Evolutionary conservation across 2,113 vertebrate genomes (phyloP).

Genomic region (Crotalus tigris): DNA sequence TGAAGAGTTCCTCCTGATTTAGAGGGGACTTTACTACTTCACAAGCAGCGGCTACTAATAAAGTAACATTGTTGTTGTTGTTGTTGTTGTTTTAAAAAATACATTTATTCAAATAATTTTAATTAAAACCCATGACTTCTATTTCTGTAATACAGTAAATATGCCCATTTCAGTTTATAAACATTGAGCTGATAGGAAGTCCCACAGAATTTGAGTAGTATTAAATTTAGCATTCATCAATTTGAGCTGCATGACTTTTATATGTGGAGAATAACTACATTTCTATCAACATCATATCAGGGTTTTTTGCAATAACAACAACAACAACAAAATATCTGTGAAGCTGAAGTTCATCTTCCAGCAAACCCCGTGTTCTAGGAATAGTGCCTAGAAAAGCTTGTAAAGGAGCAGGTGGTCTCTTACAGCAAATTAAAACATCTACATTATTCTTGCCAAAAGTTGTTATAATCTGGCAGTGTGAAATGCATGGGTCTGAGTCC

Average conservation of each 20-base stretch:
- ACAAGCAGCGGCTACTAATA: background rate
- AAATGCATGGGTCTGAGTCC: background rate
- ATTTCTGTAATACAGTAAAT: background rate
- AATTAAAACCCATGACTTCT: background rate
- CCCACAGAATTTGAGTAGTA: background rate
- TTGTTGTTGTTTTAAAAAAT: background rate
- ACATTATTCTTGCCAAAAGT: background rate
- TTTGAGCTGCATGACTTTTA: background rate
- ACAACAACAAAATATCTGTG: background rate
- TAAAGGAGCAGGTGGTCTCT: constrained; percentile 21
- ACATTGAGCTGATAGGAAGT: background rate
- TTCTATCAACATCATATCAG: background rate
- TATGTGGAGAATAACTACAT: background rate
- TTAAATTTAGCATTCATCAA: background rate
- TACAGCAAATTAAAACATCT: constrained; percentile 2
- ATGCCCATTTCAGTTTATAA: background rate
- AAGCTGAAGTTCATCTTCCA: background rate
- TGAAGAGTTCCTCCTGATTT: background rate
- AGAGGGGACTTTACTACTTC: background rate
- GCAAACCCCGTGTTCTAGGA: background rate
- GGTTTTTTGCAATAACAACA: background rate
- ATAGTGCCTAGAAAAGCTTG: constrained; percentile 7
- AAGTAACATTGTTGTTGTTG: too few relatives aligned
- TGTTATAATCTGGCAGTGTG: constrained; percentile 12
- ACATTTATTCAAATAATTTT: background rate